Conservation (phyloP, 2,113 vertebrate species). For the Dolichotis patagonum region DNA sequence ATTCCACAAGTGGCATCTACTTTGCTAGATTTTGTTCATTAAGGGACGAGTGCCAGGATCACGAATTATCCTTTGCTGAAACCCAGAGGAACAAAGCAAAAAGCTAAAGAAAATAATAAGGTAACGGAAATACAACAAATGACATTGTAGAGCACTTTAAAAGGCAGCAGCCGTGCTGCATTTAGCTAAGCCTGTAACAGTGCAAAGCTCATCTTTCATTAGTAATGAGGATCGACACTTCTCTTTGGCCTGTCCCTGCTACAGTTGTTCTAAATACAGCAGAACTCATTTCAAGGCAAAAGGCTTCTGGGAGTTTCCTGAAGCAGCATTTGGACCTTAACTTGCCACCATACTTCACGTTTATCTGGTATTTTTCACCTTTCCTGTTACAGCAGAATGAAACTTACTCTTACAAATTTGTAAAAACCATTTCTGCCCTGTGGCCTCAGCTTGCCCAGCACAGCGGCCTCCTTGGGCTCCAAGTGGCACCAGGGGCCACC, state of each 20-base stretch:
- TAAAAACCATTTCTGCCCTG: not conserved
- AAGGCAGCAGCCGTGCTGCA: not conserved
- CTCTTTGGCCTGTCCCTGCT: not conserved
- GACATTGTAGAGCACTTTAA: not conserved
- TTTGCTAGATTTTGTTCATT: not conserved
- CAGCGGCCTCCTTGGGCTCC: not conserved
- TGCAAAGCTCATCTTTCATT: not conserved
- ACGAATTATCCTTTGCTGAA: constrained; percentile 15
- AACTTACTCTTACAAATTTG: not conserved
- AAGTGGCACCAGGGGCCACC: not conserved
- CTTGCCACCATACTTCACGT: not conserved
- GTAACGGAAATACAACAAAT: not conserved
- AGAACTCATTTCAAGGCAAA: constrained; percentile 8
- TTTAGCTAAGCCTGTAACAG: not conserved
- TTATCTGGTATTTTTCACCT: not conserved
- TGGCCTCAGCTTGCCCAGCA: not conserved
- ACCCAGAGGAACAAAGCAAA: not conserved
- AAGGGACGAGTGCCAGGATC: not conserved
- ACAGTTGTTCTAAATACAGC: not conserved
- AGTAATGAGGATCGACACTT: not conserved
- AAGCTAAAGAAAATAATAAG: not conserved
- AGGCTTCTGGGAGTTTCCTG: not conserved
- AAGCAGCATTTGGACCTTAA: not conserved
- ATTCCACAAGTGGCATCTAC: not conserved
- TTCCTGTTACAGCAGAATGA: not conserved